Conservation (phyloP, 2,113 vertebrate genomes). For the Saimiri boliviensis region DNA sequence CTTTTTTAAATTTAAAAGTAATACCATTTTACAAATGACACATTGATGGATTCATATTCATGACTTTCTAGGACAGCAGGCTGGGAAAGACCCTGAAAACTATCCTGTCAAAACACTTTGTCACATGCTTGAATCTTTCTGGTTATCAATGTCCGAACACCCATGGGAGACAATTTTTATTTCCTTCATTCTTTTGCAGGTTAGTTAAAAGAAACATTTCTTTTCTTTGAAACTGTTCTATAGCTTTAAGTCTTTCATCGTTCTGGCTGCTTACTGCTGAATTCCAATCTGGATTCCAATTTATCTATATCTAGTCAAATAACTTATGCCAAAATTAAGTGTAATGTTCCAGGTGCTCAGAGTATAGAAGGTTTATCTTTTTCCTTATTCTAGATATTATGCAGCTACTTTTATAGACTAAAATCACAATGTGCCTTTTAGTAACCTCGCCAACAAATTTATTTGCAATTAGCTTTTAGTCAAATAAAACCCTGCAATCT, state of each 20-base stretch:
- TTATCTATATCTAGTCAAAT: not conserved
- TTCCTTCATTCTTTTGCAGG: not conserved
- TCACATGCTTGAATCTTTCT: not conserved
- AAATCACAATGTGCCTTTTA: not conserved
- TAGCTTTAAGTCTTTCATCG: not conserved
- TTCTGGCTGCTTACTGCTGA: not conserved
- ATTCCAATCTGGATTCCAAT: not conserved
- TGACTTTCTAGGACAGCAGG: not conserved
- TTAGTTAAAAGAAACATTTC: not conserved
- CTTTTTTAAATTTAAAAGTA: not conserved
- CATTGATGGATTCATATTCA: not conserved
- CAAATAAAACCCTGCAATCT: not conserved
- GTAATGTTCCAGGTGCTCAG: not conserved
- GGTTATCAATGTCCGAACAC: not conserved
- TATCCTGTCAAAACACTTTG: not conserved
- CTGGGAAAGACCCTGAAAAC: not conserved
- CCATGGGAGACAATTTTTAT: not conserved
- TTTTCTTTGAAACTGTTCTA: not conserved
- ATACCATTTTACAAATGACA: not conserved
- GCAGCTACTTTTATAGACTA: not conserved
- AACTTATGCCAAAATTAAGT: not conserved
- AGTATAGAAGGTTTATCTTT: not conserved
- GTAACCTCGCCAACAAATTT: not conserved
- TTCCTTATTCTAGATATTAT: not conserved
- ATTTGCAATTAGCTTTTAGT: not conserved